phyloP scores from a whole-genome alignment of 2,888 invertebrate species.

The Thecophora atra region DNA sequence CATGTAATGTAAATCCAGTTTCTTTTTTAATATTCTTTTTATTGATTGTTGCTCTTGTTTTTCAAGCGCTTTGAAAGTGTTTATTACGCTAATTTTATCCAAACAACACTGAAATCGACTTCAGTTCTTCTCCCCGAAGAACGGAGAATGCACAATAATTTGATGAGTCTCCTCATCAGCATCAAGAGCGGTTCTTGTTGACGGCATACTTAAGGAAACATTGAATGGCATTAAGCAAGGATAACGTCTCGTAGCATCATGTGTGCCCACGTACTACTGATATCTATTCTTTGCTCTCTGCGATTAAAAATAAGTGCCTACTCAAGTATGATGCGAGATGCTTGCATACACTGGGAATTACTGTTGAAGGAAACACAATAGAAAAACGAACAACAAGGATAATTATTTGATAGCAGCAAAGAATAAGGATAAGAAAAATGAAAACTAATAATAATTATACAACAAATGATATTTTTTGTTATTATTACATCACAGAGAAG shows the following conservation, averaged over 20 bases:
- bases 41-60: neutral
- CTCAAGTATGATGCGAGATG: neutral
- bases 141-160: neutral
- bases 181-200: slow-evolving; percentile 47
- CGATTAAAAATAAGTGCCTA: neutral
- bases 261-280: slow-evolving; percentile 16
- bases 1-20: too few relatives aligned
- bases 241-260: slow-evolving; percentile 27
- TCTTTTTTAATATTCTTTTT: too few relatives aligned
- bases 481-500: too few relatives aligned
- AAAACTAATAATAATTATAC: too few relatives aligned
- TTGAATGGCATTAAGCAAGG: slow-evolving; percentile 24
- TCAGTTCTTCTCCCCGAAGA: neutral
- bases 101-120: neutral
- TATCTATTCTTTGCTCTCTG: neutral
- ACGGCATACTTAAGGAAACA: slow-evolving; percentile 30
- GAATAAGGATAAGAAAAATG: too few relatives aligned
- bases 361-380: too few relatives aligned
- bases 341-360: too few relatives aligned
- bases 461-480: too few relatives aligned
- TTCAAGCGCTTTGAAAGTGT: neutral
- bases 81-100: neutral
- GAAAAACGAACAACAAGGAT: too few relatives aligned
- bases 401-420: too few relatives aligned
- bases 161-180: slow-evolving; percentile 19